Evolutionary conservation across 2,113 vertebrate species (phyloP), one percentile per base, ranked within the genome.

Genomic region (Crocuta crocuta): DNA sequence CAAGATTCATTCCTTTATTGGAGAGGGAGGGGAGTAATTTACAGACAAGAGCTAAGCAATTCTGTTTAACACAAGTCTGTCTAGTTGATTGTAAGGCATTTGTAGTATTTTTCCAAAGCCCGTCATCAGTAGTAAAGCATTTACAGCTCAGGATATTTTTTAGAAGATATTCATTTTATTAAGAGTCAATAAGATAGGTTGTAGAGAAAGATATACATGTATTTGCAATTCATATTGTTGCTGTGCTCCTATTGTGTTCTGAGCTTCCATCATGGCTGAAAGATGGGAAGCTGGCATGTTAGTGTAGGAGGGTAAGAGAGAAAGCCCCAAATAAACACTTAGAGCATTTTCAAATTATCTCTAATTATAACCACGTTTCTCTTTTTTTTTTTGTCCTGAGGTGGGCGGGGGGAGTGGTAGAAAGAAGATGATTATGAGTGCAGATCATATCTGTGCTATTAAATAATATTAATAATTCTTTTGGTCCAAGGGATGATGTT

Each of bases 161-260:
- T 98, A 99, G 98, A 97, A 89, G 95, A 97, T 85, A 71, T 95
- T 99, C 97, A 98, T 97, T 99, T 98, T 98, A 98, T 98, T 98
- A 98, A 98, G 97, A 98, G 98, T 97, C 97, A 98, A 97, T 98
- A 98, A 98, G 97, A 61, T 97, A 98, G 95, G 95, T 96, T 91
- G 9, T 97, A 94, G 82, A 83, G 96, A 97, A 97, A 98, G 97
- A 99, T 98, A 98, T 94, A 94, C 96, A 97, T 91, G 80, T 93
- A 99, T 99, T 99, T 99, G 98, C 99, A 99, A 99, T 99, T 99
- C 98, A 98, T 98, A 98, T 98, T 97, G 96, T 98, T 98, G 95
- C 98, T 98, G 89, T 98, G 97, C 93, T 98, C 96, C 98, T 98
- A 98, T 99, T 99, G 97, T 99, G 97, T 98, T 98, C 91, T 74